A percentile compares a stretch with the other conserved stretches of the same genome.
phyloP scores from a whole-genome alignment of 2,888 invertebrate genomes.

The Hylaea fasciaria region DNA sequence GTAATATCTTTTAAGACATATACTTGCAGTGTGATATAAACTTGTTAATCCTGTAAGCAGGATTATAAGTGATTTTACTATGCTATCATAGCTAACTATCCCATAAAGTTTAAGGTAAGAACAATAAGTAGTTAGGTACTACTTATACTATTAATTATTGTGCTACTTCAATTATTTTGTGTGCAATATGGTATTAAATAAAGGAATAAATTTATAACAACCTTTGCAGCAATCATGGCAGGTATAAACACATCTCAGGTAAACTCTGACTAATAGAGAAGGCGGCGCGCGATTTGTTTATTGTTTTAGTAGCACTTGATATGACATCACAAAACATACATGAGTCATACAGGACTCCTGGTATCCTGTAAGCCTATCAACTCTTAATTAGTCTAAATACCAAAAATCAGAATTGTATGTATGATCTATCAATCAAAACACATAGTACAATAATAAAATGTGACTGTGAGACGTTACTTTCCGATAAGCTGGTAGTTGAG shows the following conservation, averaged over 20 bases:
- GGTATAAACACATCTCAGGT: slow-evolving; percentile 25
- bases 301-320: slow-evolving; percentile 67
- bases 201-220: too few species aligned
- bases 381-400: too few species aligned
- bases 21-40: too few species aligned
- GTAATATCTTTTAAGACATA: too few species aligned
- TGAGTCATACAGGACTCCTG: slow-evolving; percentile 68
- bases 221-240: background rate
- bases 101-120: background rate
- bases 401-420: background rate
- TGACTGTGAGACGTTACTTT: slow-evolving; percentile 9
- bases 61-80: too few species aligned
- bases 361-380: slow-evolving; percentile 33
- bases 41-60: too few species aligned
- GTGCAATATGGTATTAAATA: too few species aligned
- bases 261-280: slow-evolving; percentile 32
- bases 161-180: too few species aligned
- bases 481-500: slow-evolving; percentile 29
- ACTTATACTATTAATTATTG: too few species aligned
- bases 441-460: slow-evolving; percentile 2
- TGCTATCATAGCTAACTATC: background rate
- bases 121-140: too few species aligned
- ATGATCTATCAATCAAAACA: background rate
- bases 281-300: slow-evolving; percentile 60
- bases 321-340: slow-evolving; percentile 76